A percentile compares a stretch with the other conserved stretches of the same genome.
These are phyloP conservation scores for Distichodus sexfasciatus DNA, from an alignment of 2,797 vertebrate species.

Conservation along the genomic window DNA sequence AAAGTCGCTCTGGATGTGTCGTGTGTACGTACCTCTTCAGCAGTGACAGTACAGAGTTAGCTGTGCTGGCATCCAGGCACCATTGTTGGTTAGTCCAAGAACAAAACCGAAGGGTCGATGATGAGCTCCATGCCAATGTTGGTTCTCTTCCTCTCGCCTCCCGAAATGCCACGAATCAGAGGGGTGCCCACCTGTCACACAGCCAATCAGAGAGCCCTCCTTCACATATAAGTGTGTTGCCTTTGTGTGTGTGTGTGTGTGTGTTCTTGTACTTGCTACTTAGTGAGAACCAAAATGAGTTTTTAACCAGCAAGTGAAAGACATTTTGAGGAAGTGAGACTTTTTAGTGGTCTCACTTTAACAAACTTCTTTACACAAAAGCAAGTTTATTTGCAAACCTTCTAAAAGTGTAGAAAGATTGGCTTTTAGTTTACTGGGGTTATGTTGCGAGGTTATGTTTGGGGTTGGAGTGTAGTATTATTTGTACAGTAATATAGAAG, in stretches of 20 bases:
- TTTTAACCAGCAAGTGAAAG: too few species aligned
- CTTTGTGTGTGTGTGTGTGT: too few species aligned
- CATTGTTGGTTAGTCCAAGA: constrained; percentile 80
- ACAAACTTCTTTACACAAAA: too few species aligned
- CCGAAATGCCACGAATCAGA: constrained; percentile 78
- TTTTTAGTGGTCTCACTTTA: too few species aligned
- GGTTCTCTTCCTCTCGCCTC: constrained; percentile 80
- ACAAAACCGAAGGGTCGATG: constrained; percentile 77
- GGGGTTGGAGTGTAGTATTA: too few species aligned
- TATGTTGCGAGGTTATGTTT: too few species aligned
- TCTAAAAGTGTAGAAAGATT: too few species aligned
- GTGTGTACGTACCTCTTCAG: constrained; percentile 70
- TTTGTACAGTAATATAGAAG: too few species aligned
- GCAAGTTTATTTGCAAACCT: too few species aligned
- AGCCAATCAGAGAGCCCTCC: neutral
- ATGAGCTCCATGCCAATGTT: constrained; percentile 84
- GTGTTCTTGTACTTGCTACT: constrained; percentile 84
- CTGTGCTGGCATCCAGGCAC: constrained; percentile 81
- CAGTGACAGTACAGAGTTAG: constrained; percentile 78
- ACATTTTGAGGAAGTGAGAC: too few species aligned
- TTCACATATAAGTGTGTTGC: neutral
- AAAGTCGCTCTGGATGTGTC: neutral
- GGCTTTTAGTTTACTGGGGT: too few species aligned
- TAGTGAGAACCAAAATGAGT: too few species aligned
- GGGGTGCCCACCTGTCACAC: constrained; percentile 76